phyloP scores from a whole-genome alignment of 1,140 invertebrate genomes.

The Papilio aristodemus region DNA sequence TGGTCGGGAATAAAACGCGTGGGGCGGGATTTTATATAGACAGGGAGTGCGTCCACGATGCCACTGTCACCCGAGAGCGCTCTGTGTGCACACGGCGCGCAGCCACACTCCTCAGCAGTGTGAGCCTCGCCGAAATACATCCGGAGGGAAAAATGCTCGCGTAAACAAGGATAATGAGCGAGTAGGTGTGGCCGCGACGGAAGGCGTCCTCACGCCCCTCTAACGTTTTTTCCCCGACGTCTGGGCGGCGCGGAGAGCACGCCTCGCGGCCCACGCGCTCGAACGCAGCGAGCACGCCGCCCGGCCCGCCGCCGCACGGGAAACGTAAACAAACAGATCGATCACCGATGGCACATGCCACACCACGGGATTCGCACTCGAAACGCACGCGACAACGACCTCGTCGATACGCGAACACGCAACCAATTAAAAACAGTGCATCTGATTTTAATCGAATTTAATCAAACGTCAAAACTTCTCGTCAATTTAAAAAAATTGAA shows the following conservation, averaged over 20 bases:
- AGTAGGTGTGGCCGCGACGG: slow-evolving; percentile 74
- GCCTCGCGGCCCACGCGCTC: slow-evolving; percentile 67
- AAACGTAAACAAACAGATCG: slow-evolving; percentile 57
- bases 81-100: slow-evolving; percentile 62
- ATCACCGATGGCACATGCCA: slow-evolving; percentile 29
- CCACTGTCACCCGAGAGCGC: slow-evolving; percentile 73
- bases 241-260: slow-evolving; percentile 71
- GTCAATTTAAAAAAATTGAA: neutral
- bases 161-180: slow-evolving; percentile 74
- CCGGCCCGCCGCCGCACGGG: slow-evolving; percentile 55
- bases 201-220: slow-evolving; percentile 63
- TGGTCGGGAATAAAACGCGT: slow-evolving; percentile 61
- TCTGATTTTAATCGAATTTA: neutral
- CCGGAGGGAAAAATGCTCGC: slow-evolving; percentile 58
- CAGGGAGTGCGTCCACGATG: slow-evolving; percentile 60
- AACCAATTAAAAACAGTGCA: slow-evolving; percentile 13
- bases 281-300: slow-evolving; percentile 53
- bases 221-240: slow-evolving; percentile 64
- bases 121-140: slow-evolving; percentile 64
- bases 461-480: neutral
- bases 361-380: slow-evolving; percentile 16
- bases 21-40: slow-evolving; percentile 72
- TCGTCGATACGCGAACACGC: neutral
- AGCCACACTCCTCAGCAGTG: slow-evolving; percentile 47
- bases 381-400: slow-evolving; percentile 25